Evolutionary conservation across 53 echinoderm and acorn worm genomes (phyloP).

Genomic region (Antedon mediterranea): DNA sequence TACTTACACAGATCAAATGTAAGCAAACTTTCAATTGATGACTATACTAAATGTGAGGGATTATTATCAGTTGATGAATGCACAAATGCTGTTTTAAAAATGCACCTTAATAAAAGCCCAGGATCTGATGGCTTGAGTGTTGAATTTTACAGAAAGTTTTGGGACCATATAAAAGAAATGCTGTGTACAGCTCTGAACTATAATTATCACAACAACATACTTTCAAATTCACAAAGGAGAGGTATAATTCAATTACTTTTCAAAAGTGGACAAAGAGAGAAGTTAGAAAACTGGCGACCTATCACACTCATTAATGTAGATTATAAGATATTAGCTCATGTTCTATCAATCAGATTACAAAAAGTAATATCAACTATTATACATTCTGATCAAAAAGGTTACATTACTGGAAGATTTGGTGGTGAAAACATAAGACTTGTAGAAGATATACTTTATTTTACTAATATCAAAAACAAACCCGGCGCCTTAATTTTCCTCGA

Average conservation of each 20-base stretch:
- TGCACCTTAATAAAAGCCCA: background rate
- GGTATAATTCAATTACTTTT: background rate
- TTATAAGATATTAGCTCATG: background rate
- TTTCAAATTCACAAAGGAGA: background rate
- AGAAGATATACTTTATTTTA: background rate
- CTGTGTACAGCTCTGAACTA: too few species aligned
- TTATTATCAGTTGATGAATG: background rate
- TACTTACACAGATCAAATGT: background rate
- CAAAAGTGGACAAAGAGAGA: background rate
- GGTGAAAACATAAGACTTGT: background rate
- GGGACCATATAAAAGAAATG: too few species aligned
- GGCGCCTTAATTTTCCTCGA: too few species aligned
- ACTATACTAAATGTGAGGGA: background rate
- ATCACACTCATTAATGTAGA: background rate
- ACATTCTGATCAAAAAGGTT: background rate
- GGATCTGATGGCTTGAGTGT: too few species aligned
- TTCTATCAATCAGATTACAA: background rate
- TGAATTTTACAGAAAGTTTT: background rate
- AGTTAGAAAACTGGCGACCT: background rate
- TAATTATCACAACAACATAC: background rate
- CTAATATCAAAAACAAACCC: background rate
- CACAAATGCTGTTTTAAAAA: background rate
- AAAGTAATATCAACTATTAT: background rate
- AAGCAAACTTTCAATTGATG: background rate
- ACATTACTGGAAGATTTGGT: background rate